These are phyloP conservation scores for Agrypnus murinus DNA, from an alignment of 2,888 invertebrate genomes.

Conservation along the genomic window DNA sequence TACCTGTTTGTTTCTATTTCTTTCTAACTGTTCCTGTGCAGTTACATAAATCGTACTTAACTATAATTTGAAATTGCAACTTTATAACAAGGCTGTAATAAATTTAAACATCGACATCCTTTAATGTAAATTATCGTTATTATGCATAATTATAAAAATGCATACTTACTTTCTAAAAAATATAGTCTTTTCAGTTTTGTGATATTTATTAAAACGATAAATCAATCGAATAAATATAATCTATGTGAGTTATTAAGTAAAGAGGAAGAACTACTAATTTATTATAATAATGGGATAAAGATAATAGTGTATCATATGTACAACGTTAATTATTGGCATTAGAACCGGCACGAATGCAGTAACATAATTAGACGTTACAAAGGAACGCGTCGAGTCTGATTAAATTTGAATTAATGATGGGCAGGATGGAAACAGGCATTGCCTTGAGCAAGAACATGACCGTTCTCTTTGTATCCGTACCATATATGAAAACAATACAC, in stretches of 20 bases:
- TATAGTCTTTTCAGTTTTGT: not conserved
- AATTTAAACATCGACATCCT: not conserved
- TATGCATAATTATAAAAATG: conserved; percentile 16
- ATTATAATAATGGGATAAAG: not conserved
- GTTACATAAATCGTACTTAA: conserved; percentile 8
- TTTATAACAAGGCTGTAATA: not conserved
- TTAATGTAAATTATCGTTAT: conserved; percentile 23
- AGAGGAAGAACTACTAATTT: not conserved
- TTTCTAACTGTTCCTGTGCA: not conserved
- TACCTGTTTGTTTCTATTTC: conserved; percentile 22
- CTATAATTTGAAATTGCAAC: conserved; percentile 12
- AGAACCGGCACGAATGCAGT: conserved; percentile 24
- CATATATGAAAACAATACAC: no score
- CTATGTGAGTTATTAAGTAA: not conserved
- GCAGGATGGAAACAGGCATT: not conserved
- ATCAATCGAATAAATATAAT: not conserved
- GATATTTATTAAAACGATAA: conserved; percentile 9
- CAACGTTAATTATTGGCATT: conserved; percentile 33
- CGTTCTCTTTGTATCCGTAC: not conserved
- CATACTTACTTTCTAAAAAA: not conserved
- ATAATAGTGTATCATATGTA: conserved; percentile 15
- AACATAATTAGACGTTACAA: conserved; percentile 28
- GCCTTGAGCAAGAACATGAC: not conserved
- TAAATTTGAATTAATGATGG: conserved; percentile 38
- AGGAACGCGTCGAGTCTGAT: conserved; percentile 27